These are phyloP conservation scores for Scelioninae gen. 1 DNA, from an alignment of 2,888 invertebrate species.

Conservation along the genomic window DNA sequence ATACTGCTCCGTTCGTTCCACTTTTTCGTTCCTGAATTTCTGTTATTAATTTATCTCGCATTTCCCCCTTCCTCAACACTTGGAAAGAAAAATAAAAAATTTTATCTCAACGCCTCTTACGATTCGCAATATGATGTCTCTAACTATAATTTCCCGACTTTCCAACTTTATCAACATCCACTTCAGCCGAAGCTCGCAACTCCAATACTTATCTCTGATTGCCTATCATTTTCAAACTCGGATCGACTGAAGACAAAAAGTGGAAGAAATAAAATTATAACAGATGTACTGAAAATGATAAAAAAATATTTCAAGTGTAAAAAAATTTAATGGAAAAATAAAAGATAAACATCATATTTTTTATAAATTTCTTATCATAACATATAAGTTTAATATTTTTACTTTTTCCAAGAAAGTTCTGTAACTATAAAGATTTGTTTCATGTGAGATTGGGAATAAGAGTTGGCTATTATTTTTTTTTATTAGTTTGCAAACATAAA, in stretches of 20 bases:
- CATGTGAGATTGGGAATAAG: too few species aligned
- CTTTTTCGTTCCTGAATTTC: not conserved
- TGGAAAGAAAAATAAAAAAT: conserved; percentile 22
- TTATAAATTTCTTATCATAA: too few species aligned
- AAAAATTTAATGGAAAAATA: not conserved
- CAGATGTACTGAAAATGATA: conserved; percentile 4
- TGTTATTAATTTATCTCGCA: conserved; percentile 23
- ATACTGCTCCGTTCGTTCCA: conserved; percentile 18
- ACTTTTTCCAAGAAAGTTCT: too few species aligned
- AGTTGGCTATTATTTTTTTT: too few species aligned
- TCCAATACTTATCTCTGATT: conserved; percentile 48
- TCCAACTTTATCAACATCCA: conserved; percentile 38
- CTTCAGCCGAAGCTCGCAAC: conserved; percentile 28
- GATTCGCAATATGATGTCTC: conserved; percentile 39
- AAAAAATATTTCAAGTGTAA: not conserved
- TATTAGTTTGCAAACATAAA: too few species aligned
- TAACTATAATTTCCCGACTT: conserved; percentile 35
- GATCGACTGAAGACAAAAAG: conserved; percentile 1
- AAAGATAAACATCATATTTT: too few species aligned
- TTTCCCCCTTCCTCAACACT: not conserved
- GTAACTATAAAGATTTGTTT: too few species aligned
- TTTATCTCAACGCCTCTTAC: conserved; percentile 12
- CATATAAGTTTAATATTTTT: too few species aligned
- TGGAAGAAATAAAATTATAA: conserved; percentile 13
- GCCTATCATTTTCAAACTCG: conserved; percentile 48